A percentile compares a stretch with the other conserved stretches of the same genome.
Evolutionary conservation across 2,797 vertebrate genomes (phyloP).

Genomic region (Heliangelus exortis): DNA sequence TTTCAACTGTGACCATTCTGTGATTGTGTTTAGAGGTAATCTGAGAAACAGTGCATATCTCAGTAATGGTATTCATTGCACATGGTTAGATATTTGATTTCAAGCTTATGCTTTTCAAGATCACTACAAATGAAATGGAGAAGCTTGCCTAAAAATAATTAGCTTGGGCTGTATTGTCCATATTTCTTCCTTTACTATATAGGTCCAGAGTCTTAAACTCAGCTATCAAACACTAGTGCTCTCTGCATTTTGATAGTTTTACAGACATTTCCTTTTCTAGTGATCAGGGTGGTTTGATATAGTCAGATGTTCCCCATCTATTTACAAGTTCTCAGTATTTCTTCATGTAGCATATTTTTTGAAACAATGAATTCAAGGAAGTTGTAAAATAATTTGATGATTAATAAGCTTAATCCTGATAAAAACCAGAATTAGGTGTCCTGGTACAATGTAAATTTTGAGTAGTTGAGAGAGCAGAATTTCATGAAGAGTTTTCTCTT

Average conservation of each 20-base stretch:
- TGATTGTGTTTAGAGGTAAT: background rate
- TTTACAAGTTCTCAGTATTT: background rate
- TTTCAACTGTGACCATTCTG: too few relatives aligned
- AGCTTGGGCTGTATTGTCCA: background rate
- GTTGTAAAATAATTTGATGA: background rate
- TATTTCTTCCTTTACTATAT: background rate
- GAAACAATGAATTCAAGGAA: slow-evolving; percentile 1
- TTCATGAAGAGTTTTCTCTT: background rate
- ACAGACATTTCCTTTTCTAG: background rate
- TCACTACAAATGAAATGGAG: background rate
- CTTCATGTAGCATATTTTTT: background rate
- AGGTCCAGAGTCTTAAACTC: background rate
- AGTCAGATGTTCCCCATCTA: background rate
- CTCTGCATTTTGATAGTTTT: background rate
- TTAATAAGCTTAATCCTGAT: background rate
- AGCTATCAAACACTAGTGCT: background rate
- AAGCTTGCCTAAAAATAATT: background rate
- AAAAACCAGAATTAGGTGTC: background rate
- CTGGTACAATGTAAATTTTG: background rate
- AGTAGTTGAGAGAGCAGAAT: background rate
- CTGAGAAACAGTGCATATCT: background rate
- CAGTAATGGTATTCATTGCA: background rate
- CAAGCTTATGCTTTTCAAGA: background rate
- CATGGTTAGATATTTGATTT: background rate
- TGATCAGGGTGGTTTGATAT: background rate